Base-by-base conservation (phyloP, 1,140 invertebrate genomes). In the Lerema accius region DNA sequence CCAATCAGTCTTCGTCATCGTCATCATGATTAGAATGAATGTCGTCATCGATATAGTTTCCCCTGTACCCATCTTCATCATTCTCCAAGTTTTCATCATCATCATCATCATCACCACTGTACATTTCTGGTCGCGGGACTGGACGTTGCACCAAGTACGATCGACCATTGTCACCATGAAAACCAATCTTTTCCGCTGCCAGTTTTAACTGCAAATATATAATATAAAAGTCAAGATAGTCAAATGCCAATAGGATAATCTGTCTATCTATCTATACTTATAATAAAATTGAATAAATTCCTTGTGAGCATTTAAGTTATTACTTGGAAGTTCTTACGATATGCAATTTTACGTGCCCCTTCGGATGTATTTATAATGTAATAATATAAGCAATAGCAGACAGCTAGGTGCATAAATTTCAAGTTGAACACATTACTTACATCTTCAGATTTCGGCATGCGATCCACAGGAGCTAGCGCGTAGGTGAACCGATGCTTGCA, bases 391-490 rank as follows among this genome's bases (percentile, higher is more conserved):
- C n/a, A n/a, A n/a, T n/a, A n/a, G n/a, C n/a, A n/a, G n/a, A n/a
- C n/a, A n/a, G n/a, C n/a, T n/a, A n/a, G n/a, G n/a, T n/a, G n/a
- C 19, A 23, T 28, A 26, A 39, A 5, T 14, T 39, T 5, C 7
- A 32, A 15, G 3, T 35, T 17, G 11, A 40, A 58, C 4, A 35
- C 13, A 5, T 23, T 3, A 65, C 65, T 76, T 65, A 84, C 82
- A 5, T 73, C 26, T 3, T 70, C 32, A 63, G 69, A 43, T 10
- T 55, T 39, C 0, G 81, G 80, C 64, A 82, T 73, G 9, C 71
- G 73, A 1, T 80, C 66, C 0, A 64, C 55, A 0, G 81, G 78
- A 3, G 83, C 79, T 23, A 84, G 42, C 0, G 77, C 83, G 17
- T 75, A 77, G 43, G 67, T 72, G 0, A 78, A 14, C 1, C 69